Conservation (phyloP, 2,797 vertebrate genomes). For the Podarcis siculus region DNA sequence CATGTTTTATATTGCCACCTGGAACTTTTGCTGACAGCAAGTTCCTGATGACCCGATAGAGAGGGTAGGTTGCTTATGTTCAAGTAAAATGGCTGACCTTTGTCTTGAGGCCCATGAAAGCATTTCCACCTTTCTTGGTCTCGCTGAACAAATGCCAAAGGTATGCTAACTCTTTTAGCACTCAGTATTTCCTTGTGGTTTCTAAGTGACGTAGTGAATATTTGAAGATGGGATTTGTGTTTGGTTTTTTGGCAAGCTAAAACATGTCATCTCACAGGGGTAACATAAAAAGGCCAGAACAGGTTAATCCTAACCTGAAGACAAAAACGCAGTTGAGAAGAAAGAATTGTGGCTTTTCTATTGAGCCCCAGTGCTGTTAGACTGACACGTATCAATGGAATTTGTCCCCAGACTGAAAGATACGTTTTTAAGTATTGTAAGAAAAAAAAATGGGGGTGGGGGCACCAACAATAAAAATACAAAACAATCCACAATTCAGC, state of each 20-base stretch:
- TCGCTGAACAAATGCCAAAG: background rate
- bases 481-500: too few species aligned
- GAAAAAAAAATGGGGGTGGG: too few species aligned
- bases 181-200: background rate
- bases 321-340: background rate
- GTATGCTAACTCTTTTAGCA: background rate
- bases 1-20: fast-evolving
- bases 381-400: too few species aligned
- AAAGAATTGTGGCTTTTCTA: background rate
- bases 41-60: background rate
- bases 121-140: background rate
- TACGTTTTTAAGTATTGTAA: too few species aligned
- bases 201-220: background rate
- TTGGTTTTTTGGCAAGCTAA: background rate
- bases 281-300: background rate
- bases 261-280: background rate
- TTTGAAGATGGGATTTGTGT: background rate
- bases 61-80: background rate
- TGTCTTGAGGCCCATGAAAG: too few species aligned
- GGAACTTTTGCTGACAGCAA: background rate
- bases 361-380: background rate
- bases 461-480: too few species aligned
- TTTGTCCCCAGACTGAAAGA: too few species aligned
- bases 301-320: background rate
- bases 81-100: background rate